Evolutionary conservation across 2,888 invertebrate species (phyloP), one percentile per base, ranked within the genome.

Genomic region (Diarsia brunnea): DNA sequence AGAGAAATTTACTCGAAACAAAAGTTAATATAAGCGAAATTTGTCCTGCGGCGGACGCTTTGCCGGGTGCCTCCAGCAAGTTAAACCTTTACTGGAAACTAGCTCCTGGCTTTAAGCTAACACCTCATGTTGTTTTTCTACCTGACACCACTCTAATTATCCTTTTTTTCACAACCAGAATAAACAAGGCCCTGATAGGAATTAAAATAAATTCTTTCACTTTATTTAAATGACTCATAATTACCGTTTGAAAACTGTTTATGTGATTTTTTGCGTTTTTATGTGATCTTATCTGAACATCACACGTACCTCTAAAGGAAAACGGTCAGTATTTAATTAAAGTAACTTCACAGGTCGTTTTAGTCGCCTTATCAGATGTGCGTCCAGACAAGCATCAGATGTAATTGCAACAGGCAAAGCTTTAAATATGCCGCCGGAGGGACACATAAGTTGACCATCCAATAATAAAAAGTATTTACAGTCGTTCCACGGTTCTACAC

Each of bases 11-110:
- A 95, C 94, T 94, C 92, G 85, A 90, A 93, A 93, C 93, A 95
- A 95, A 96, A 96, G 95, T 95, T 96, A 95, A 96, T 95, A 95
- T 94, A 95, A 95, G 94, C 94, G 92, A 95, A 95, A 95, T 95
- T 95, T 94, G 95, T 95, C 93, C 92, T 93, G 93, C 91, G 92
- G 94, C 91, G 85, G 89, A 92, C 92, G 93, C 94, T 94, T 93
- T 92, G 93, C 89, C 91, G 93, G 89, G 77, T 88, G 89, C 88
- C 87, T 90, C 88, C 87, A 84, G 88, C 88, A 91, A 94, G 91
- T 95, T 93, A 88, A 85, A 89, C 90, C 91, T 91, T 90, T 87
- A 84, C 81, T 84, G 86, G 84, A 87, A 91, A 91, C 92, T 90
- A 92, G 92, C 91, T 92, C 87, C 84, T 74, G 78, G 83, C 88